A percentile compares a stretch with the other conserved stretches of the same genome.
phyloP scores from a whole-genome alignment of 2,797 vertebrate genomes.

The Smutsia gigantea region DNA sequence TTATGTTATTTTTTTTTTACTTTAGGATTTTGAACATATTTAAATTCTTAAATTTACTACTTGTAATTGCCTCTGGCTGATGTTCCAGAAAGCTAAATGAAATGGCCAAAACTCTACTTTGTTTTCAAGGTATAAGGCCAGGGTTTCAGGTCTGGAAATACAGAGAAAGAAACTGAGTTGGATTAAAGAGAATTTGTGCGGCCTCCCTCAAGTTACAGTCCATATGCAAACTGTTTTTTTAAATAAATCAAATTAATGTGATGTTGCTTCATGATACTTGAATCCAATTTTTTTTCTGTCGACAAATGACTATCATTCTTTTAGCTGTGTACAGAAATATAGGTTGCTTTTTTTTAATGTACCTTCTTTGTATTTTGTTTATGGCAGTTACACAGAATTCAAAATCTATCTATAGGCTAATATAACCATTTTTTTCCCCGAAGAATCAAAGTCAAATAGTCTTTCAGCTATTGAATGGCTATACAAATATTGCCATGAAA shows the following conservation, averaged over 20 bases:
- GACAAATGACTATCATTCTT: not conserved
- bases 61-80: not conserved
- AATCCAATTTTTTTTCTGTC: not conserved
- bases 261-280: not conserved
- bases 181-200: not conserved
- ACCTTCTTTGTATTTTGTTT: not conserved
- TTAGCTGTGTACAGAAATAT: not conserved
- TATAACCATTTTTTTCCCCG: not conserved
- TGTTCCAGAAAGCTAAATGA: not conserved
- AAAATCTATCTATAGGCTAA: not conserved
- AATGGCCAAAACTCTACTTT: not conserved
- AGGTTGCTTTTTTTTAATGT: not conserved
- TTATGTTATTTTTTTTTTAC: not conserved
- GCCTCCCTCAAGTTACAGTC: not conserved
- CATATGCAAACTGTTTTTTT: not conserved
- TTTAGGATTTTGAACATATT: not conserved
- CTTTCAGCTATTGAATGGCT: not conserved
- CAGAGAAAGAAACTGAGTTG: not conserved
- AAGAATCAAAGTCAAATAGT: constrained; percentile 3
- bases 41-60: not conserved
- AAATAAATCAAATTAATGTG: not conserved
- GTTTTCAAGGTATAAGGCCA: not conserved
- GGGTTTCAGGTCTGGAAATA: not conserved
- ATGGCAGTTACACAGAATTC: not conserved
- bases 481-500: not conserved